phyloP scores from a whole-genome alignment of 2,888 invertebrate species.

The Abrostola triplasia region DNA sequence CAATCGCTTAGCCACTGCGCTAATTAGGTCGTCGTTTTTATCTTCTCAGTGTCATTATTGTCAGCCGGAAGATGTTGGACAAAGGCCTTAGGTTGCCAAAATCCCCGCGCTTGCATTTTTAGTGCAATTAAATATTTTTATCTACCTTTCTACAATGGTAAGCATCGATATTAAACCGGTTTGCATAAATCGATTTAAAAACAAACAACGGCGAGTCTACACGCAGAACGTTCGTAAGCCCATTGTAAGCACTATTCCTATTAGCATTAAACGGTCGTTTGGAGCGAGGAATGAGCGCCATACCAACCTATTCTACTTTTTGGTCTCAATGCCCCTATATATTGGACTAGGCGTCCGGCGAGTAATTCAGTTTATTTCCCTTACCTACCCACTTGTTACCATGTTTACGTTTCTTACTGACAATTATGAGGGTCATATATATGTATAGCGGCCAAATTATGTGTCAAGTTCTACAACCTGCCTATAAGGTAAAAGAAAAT shows the following conservation, averaged over 20 bases:
- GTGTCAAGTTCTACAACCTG: constrained; percentile 17
- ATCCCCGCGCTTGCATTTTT: neutral
- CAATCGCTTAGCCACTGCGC: no score
- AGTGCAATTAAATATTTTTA: neutral
- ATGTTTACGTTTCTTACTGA: constrained; percentile 49
- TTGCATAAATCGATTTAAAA: constrained; percentile 42
- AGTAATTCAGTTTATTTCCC: constrained; percentile 61
- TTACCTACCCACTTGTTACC: constrained; percentile 45
- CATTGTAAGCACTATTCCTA: constrained; percentile 75
- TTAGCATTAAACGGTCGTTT: constrained; percentile 78
- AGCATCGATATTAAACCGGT: constrained; percentile 10
- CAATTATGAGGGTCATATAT: constrained; percentile 54
- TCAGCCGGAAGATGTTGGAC: no score
- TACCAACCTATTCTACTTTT: constrained; percentile 62
- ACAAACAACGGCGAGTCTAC: constrained; percentile 46
- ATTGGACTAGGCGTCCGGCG: constrained; percentile 67
- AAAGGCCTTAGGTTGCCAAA: no score
- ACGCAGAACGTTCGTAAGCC: constrained; percentile 71
- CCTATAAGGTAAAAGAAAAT: constrained; percentile 31
- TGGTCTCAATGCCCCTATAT: constrained; percentile 70
- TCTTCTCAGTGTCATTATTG: no score
- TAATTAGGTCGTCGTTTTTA: no score
- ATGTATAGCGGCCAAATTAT: constrained; percentile 14
- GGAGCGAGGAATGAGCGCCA: constrained; percentile 59
- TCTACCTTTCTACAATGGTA: neutral